Evolutionary conservation across 2,113 vertebrate species (phyloP).

Genomic region (Dipodomys stephensi): DNA sequence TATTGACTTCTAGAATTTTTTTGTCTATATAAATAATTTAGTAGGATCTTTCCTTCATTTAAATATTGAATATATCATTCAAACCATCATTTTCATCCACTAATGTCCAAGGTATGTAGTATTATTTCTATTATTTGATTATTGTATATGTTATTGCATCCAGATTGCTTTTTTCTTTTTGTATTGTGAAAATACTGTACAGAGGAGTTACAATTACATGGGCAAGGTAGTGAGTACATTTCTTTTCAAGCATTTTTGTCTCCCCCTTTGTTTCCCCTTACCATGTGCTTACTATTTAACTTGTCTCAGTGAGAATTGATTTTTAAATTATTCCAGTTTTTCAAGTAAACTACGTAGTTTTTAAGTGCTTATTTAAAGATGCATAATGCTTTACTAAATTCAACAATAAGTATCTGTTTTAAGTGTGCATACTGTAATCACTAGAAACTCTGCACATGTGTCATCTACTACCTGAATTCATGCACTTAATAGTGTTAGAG

Average conservation of each 20-base stretch:
- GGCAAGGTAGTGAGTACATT: too few relatives aligned
- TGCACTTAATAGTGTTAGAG: neutral
- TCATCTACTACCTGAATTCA: neutral
- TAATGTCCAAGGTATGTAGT: neutral
- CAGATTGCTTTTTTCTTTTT: neutral
- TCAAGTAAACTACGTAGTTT: conserved; percentile 27
- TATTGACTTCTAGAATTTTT: conserved; percentile 23
- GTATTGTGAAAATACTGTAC: too few relatives aligned
- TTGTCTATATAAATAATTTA: neutral
- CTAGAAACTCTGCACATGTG: conserved; percentile 58
- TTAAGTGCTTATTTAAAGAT: conserved; percentile 48
- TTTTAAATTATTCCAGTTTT: conserved; percentile 46
- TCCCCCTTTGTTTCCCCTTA: too few relatives aligned
- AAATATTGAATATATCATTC: neutral
- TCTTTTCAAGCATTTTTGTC: too few relatives aligned
- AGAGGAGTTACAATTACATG: too few relatives aligned
- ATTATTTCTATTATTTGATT: conserved; percentile 24
- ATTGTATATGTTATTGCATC: neutral
- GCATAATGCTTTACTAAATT: conserved; percentile 55
- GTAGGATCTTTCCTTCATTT: neutral
- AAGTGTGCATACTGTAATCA: conserved; percentile 44
- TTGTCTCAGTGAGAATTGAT: neutral
- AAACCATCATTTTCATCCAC: neutral
- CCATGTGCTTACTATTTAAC: neutral
- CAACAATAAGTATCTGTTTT: neutral